Percentiles rank a stretch among this genome's conserved stretches.
Conservation (phyloP, 2,113 vertebrate genomes). For the Myocastor coypus region DNA sequence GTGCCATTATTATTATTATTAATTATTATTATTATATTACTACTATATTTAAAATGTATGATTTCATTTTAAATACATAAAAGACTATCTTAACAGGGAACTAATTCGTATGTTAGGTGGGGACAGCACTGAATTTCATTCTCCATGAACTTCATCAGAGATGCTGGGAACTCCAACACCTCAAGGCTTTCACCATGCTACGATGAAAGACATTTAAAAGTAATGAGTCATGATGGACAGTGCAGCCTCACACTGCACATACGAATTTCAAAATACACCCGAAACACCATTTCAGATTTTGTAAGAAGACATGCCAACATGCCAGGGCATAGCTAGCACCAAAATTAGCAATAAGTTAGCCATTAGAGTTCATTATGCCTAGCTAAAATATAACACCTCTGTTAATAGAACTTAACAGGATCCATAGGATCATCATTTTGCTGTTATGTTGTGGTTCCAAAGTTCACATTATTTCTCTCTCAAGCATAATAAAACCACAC, state of each 20-base stretch:
- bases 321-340: not conserved
- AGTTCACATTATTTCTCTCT: slow-evolving; percentile 45
- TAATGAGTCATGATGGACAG: not conserved
- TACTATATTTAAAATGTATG: slow-evolving; percentile 49
- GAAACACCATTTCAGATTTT: slow-evolving; percentile 47
- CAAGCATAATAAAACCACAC: slow-evolving; percentile 9
- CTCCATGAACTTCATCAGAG: slow-evolving; percentile 54
- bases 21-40: not conserved
- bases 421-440: not conserved
- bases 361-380: slow-evolving; percentile 38
- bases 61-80: slow-evolving; percentile 57
- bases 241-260: not conserved
- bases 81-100: slow-evolving; percentile 35
- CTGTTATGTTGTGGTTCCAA: slow-evolving; percentile 22
- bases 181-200: slow-evolving; percentile 27
- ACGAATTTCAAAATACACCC: slow-evolving; percentile 28
- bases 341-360: slow-evolving; percentile 35
- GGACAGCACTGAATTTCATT: slow-evolving; percentile 68
- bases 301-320: not conserved
- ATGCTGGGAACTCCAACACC: slow-evolving; percentile 59
- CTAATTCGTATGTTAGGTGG: slow-evolving; percentile 59
- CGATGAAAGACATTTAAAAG: slow-evolving; percentile 51
- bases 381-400: not conserved
- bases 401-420: slow-evolving; percentile 22
- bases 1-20: not conserved